Evolutionary conservation across 2,888 invertebrate genomes (phyloP).

Genomic region (Digitonthophagus gazella): DNA sequence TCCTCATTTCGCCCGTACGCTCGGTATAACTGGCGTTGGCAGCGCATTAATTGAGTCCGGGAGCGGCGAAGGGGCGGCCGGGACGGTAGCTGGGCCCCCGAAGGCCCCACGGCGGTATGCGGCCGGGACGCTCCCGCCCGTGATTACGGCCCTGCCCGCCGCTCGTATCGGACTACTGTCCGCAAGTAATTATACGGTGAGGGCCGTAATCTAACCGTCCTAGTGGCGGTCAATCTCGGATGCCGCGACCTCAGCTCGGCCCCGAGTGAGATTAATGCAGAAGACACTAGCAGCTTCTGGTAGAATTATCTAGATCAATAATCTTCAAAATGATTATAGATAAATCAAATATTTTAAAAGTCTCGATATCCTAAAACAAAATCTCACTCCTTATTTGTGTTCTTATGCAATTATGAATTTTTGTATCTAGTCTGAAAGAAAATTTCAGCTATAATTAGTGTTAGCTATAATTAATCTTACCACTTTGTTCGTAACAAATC

Average conservation of each 20-base stretch:
- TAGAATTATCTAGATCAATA: not conserved
- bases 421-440: no score
- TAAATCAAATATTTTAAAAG: not conserved
- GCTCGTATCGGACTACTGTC: constrained; percentile 49
- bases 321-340: not conserved
- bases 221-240: not conserved
- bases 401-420: no score
- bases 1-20: not conserved
- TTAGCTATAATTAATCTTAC: no score
- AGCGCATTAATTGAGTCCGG: not conserved
- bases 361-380: no score
- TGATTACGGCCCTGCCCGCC: not conserved
- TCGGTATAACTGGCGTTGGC: not conserved
- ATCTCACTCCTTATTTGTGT: no score
- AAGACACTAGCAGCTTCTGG: not conserved
- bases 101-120: not conserved
- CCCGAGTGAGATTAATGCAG: not conserved
- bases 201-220: constrained; percentile 42
- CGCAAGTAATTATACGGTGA: constrained; percentile 47
- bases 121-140: not conserved
- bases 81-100: not conserved
- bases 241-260: not conserved
- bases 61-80: not conserved
- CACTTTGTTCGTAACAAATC: no score
- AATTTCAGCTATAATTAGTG: no score